phyloP scores from a whole-genome alignment of 2,113 vertebrate genomes.

The Azemiops feae region DNA sequence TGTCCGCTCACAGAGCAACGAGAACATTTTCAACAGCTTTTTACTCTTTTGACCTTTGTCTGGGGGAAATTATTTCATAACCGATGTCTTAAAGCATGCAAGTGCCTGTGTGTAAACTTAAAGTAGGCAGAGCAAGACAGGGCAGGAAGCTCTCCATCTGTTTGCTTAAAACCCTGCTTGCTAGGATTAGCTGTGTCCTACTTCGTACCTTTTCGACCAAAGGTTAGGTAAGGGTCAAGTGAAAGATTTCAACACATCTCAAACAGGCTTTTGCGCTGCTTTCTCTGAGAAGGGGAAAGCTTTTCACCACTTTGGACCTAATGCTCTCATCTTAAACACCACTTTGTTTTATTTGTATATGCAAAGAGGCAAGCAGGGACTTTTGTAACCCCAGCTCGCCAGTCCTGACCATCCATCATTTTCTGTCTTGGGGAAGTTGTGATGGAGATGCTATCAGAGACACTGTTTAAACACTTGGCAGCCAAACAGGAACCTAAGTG shows the following conservation, averaged over 20 bases:
- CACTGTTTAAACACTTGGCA: conserved; percentile 59
- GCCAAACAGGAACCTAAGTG: conserved; percentile 10
- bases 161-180: conserved; percentile 73
- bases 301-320: conserved; percentile 52
- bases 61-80: not conserved
- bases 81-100: not conserved
- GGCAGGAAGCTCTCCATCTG: conserved; percentile 47
- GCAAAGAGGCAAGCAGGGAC: conserved; percentile 61
- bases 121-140: conserved; percentile 23
- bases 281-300: conserved; percentile 48
- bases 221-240: conserved; percentile 76
- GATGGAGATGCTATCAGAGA: conserved; percentile 49
- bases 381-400: conserved; percentile 62
- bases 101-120: conserved; percentile 11
- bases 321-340: conserved; percentile 51
- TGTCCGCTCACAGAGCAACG: not conserved
- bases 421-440: conserved; percentile 48
- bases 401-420: conserved; percentile 66
- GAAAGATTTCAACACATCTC: conserved; percentile 73
- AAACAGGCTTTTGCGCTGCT: conserved; percentile 55
- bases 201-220: conserved; percentile 61
- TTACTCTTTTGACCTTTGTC: not conserved
- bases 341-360: conserved; percentile 67
- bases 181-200: conserved; percentile 69
- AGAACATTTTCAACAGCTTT: not conserved